phyloP scores from a whole-genome alignment of 2,888 invertebrate genomes.

The Apotomis capreana region DNA sequence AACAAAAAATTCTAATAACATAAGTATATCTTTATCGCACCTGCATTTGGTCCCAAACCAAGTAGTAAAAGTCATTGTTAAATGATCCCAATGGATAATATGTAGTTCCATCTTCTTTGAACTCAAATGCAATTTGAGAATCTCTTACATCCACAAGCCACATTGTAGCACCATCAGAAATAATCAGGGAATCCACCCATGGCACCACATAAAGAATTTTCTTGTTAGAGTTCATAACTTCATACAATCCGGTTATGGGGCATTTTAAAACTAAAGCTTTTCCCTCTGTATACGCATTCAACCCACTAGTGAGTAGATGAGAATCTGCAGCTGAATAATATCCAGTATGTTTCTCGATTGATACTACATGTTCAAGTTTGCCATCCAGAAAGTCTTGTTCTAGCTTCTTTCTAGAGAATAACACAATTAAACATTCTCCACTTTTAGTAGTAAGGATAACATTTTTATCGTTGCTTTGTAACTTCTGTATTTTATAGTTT shows the following conservation, averaged over 20 bases:
- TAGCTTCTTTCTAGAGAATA: conserved; percentile 55
- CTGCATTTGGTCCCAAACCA: conserved; percentile 52
- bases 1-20: not conserved
- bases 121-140: conserved; percentile 57
- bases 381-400: conserved; percentile 52
- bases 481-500: conserved; percentile 60
- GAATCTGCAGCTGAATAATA: conserved; percentile 34
- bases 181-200: conserved; percentile 63
- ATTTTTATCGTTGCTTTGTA: conserved; percentile 50
- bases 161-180: conserved; percentile 61
- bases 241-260: conserved; percentile 61
- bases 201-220: conserved; percentile 53
- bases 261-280: conserved; percentile 58
- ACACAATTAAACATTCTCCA: conserved; percentile 61
- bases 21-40: conserved; percentile 11
- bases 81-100: conserved; percentile 61
- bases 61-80: conserved; percentile 66
- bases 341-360: conserved; percentile 55
- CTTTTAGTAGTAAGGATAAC: conserved; percentile 66
- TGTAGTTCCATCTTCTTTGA: conserved; percentile 53
- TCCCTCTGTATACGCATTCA: conserved; percentile 54
- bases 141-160: conserved; percentile 63
- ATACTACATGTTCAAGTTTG: conserved; percentile 51
- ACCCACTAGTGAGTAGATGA: conserved; percentile 52
- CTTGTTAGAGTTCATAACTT: conserved; percentile 50